These are phyloP conservation scores for Lasioglossum figueresi DNA, from an alignment of 2,888 invertebrate species.

Conservation along the genomic window DNA sequence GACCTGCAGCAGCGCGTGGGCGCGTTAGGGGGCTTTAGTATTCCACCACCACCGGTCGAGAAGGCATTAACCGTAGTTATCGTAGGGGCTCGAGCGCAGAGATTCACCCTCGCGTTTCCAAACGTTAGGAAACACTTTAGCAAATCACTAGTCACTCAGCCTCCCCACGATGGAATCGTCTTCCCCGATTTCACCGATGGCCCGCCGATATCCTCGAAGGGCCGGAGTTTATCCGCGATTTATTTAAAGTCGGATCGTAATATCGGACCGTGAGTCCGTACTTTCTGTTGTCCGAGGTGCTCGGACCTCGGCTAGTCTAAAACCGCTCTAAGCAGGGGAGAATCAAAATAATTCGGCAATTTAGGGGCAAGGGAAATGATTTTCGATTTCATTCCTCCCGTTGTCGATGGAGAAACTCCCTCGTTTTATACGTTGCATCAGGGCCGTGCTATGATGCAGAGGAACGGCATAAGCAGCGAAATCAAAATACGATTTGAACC, in stretches of 20 bases:
- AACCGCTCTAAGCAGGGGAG: slow-evolving; percentile 38
- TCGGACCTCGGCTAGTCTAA: slow-evolving; percentile 64
- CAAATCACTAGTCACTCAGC: slow-evolving; percentile 17
- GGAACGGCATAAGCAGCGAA: too few species aligned
- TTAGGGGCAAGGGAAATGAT: not conserved
- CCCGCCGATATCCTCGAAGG: not conserved
- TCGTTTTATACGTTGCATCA: not conserved
- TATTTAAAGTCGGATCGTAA: slow-evolving; percentile 47
- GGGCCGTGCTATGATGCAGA: too few species aligned
- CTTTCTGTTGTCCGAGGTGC: slow-evolving; percentile 24
- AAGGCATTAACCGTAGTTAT: slow-evolving; percentile 12
- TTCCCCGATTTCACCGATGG: not conserved
- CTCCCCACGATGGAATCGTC: not conserved
- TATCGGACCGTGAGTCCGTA: slow-evolving; percentile 38
- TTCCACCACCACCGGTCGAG: not conserved
- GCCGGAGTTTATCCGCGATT: slow-evolving; percentile 45
- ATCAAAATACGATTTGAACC: too few species aligned
- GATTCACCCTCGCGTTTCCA: not conserved
- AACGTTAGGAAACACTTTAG: slow-evolving; percentile 24
- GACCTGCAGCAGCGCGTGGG: not conserved
- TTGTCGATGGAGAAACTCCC: too few species aligned
- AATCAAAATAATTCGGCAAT: not conserved
- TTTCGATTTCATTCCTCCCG: not conserved
- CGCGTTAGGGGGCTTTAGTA: not conserved
- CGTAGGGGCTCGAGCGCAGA: not conserved